Conservation (phyloP, 2,113 vertebrate genomes). For the Notothenia coriiceps region DNA sequence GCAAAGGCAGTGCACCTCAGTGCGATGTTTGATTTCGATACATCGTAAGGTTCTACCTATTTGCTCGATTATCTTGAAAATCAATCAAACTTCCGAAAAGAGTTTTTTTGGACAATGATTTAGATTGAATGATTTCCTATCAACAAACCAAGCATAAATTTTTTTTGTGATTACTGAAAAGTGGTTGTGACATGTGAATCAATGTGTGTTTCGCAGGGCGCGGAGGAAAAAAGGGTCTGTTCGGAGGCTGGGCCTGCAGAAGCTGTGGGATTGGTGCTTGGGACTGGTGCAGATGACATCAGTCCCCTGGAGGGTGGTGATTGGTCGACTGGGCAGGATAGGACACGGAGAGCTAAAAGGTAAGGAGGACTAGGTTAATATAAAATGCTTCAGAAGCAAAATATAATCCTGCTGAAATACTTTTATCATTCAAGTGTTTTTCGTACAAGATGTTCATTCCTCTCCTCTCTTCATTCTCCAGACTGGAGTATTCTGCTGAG, state of each 20-base stretch:
- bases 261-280: constrained; percentile 98
- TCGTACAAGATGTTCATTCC: neutral
- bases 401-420: neutral
- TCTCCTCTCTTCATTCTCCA: constrained; percentile 67
- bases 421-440: neutral
- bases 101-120: no score
- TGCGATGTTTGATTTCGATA: no score
- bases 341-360: constrained; percentile 98
- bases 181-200: neutral
- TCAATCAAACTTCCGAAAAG: no score
- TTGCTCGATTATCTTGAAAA: no score
- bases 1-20: no score
- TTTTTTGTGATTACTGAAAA: neutral
- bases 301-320: constrained; percentile 97
- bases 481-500: constrained; percentile 98
- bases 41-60: no score
- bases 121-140: no score
- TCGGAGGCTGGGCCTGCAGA: constrained; percentile 94
- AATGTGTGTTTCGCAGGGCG: constrained; percentile 81
- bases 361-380: constrained; percentile 60
- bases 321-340: constrained; percentile 97
- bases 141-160: neutral
- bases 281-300: constrained; percentile 98
- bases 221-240: constrained; percentile 99
- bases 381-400: no score